A percentile compares a stretch with the other conserved stretches of the same genome.
Conservation (phyloP, 2,888 invertebrate species). For the Agrenia bidenticulata region DNA sequence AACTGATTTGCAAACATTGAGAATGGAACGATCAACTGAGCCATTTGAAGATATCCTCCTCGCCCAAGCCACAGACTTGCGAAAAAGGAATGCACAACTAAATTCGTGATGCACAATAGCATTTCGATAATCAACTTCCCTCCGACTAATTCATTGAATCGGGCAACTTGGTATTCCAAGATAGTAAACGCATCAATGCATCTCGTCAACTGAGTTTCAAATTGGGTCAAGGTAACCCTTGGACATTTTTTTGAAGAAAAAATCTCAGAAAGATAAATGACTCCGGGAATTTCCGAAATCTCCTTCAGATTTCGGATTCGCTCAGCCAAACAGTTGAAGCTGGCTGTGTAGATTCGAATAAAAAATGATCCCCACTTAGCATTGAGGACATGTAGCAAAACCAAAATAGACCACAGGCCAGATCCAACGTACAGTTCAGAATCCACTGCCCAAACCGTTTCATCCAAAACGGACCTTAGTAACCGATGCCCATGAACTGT, state of each 20-base stretch:
- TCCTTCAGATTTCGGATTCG: neutral
- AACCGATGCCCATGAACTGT: neutral
- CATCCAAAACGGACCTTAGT: neutral
- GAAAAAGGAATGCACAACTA: conserved; percentile 35
- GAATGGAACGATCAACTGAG: conserved; percentile 26
- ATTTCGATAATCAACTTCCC: conserved; percentile 29
- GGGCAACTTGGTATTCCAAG: conserved; percentile 14
- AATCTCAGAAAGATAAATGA: conserved; percentile 6
- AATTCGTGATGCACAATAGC: conserved; percentile 31
- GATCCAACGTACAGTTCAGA: neutral
- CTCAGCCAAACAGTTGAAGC: neutral
- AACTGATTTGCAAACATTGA: conserved; percentile 31
- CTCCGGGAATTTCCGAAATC: neutral
- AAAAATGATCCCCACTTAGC: conserved; percentile 9
- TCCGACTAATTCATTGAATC: conserved; percentile 36
- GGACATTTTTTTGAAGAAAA: neutral
- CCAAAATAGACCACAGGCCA: neutral
- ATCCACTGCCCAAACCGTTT: neutral
- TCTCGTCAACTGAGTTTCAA: conserved; percentile 1
- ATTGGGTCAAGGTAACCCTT: neutral
- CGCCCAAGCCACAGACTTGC: conserved; percentile 32
- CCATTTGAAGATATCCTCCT: conserved; percentile 10
- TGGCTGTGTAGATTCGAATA: conserved; percentile 1
- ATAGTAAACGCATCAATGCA: neutral
- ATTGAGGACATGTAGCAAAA: conserved; percentile 8